These are phyloP conservation scores for Ornithorhynchus anatinus DNA, from an alignment of 2,113 vertebrate species.

Conservation along the genomic window DNA sequence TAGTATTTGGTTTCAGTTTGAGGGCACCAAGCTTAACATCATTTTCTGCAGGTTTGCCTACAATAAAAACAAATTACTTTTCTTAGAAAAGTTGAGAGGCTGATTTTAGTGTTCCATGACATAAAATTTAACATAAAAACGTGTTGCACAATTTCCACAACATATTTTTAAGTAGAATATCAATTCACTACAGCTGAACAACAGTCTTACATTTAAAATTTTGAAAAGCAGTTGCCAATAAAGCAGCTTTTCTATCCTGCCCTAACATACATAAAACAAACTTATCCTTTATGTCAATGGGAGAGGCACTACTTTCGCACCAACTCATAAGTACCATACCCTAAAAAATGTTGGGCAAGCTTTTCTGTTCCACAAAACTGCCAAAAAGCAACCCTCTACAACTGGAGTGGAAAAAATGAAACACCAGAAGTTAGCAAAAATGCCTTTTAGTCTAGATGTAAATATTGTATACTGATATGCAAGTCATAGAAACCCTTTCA, in stretches of 20 bases:
- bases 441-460: background rate
- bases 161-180: background rate
- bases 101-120: constrained; percentile 38
- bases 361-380: background rate
- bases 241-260: background rate
- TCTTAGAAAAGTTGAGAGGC: constrained; percentile 40
- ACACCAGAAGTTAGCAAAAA: background rate
- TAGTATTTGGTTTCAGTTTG: constrained; percentile 98
- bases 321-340: background rate
- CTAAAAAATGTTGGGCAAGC: background rate
- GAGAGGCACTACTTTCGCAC: background rate
- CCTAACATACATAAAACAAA: background rate
- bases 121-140: constrained; percentile 37
- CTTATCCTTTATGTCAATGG: background rate
- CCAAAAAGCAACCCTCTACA: background rate
- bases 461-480: background rate
- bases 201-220: background rate
- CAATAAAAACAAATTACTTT: constrained; percentile 63
- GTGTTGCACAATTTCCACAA: background rate
- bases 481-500: constrained; percentile 1
- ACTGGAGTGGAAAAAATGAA: background rate
- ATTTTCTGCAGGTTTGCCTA: constrained; percentile 96
- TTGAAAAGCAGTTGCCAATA: constrained; percentile 1
- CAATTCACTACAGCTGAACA: constrained; percentile 3
- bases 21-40: constrained; percentile 93